A percentile compares a stretch with the other conserved stretches of the same genome.
These are phyloP conservation scores for Amphibalanus amphitrite DNA, from an alignment of 1,140 invertebrate genomes.

Conservation along the genomic window DNA sequence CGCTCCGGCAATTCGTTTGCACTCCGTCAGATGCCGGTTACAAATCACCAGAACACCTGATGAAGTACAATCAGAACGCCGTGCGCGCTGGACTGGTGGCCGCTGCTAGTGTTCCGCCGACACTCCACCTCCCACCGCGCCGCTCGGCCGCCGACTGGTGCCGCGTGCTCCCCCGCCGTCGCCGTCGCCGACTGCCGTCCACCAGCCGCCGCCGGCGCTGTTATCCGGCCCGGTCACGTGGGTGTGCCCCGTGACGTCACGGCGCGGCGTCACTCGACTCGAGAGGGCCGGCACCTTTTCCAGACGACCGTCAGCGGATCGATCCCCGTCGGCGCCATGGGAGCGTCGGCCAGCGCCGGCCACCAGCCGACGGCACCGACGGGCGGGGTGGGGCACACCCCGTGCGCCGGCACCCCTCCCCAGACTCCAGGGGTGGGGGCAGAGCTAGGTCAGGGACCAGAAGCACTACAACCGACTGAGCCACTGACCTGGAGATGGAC, in stretches of 20 bases:
- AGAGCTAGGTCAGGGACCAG: neutral
- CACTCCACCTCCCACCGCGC: neutral
- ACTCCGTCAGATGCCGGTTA: neutral
- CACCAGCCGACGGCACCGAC: too few species aligned
- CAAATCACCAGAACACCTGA: neutral
- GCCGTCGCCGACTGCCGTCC: neutral
- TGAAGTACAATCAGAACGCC: slow-evolving; percentile 1
- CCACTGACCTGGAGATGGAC: neutral
- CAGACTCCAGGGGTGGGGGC: too few species aligned
- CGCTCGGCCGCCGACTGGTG: neutral
- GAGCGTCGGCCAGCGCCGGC: neutral
- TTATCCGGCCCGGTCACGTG: neutral
- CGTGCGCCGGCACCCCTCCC: too few species aligned
- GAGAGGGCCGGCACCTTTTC: neutral
- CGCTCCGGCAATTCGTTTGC: slow-evolving; percentile 1
- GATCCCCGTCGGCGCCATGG: neutral
- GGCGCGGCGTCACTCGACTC: neutral
- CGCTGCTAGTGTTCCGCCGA: neutral
- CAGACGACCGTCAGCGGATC: neutral
- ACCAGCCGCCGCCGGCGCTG: neutral
- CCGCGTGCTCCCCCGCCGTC: too few species aligned
- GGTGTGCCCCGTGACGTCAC: neutral
- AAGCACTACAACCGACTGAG: neutral
- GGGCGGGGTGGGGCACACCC: too few species aligned
- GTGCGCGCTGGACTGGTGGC: neutral